Evolutionary conservation across 2,888 invertebrate genomes (phyloP).

Genomic region (Drosophila paranaensis): DNA sequence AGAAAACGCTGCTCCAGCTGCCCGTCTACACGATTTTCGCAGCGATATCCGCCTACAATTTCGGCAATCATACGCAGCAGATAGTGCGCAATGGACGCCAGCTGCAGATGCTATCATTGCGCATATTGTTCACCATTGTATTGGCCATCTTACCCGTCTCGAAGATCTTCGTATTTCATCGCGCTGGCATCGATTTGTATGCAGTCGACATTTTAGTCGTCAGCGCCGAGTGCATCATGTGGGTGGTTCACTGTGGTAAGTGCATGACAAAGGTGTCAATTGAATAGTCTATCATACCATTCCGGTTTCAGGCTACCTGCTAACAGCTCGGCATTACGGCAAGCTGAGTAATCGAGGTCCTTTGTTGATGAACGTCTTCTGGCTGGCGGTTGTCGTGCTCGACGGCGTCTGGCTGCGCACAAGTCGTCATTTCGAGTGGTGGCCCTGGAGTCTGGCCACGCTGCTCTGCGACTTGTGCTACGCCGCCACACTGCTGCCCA

Average conservation of each 20-base stretch:
- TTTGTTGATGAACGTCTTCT: constrained; percentile 88
- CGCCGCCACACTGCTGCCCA: constrained; percentile 89
- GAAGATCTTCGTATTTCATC: constrained; percentile 88
- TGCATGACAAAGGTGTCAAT: background rate
- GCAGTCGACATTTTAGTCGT: constrained; percentile 90
- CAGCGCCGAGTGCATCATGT: constrained; percentile 90
- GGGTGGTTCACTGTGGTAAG: constrained; percentile 93
- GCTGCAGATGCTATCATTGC: constrained; percentile 87
- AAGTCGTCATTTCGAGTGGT: constrained; percentile 86
- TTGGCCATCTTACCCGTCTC: constrained; percentile 89
- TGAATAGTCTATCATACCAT: too few species aligned
- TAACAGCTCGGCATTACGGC: constrained; percentile 88
- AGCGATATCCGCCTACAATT: constrained; percentile 91
- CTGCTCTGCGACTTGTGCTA: constrained; percentile 89
- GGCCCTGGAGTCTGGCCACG: constrained; percentile 87
- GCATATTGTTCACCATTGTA: constrained; percentile 88
- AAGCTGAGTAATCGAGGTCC: constrained; percentile 91
- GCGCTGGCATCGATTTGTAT: constrained; percentile 85
- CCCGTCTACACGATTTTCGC: constrained; percentile 91
- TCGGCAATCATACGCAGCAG: constrained; percentile 88
- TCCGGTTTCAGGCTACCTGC: constrained; percentile 82
- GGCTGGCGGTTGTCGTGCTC: constrained; percentile 89
- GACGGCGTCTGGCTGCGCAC: constrained; percentile 89
- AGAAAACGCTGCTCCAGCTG: constrained; percentile 91
- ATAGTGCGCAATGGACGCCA: constrained; percentile 87